Evolutionary conservation across 2,113 vertebrate genomes (phyloP), one percentile per base, ranked within the genome.

Genomic region (Antennarius striatus): DNA sequence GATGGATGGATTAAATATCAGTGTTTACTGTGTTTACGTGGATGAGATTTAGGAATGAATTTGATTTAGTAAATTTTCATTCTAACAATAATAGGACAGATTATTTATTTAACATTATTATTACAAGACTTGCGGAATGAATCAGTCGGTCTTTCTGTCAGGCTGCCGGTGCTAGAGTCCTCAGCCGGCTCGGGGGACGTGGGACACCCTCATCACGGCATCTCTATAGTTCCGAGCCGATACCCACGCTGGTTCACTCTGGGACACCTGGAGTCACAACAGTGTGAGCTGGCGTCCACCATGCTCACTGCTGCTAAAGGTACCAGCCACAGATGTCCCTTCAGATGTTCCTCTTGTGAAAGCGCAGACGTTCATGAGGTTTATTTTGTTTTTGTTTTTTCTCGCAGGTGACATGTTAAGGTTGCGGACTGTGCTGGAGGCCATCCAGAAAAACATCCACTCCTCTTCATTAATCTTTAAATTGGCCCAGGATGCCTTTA

Each of bases 201-300:
- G 45, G 93, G 95, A 10, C 97, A 98, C 82, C 93, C 96, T 60
- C 96, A 98, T 83, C 97, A 99, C 32, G 93, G 96, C 81, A 96
- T 98, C 73, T 98, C 97, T 1, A 95, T 99, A 51, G 96, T 99
- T 10, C 96, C 97, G 9, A 98, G 95, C 79, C 92, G 97, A 67
- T 99, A 98, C 83, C 98, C 98, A 0, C 96, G 98, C 68, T 99
- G 98, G 98, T 99, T 99, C 90, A 99, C 98, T 2, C 93, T 99
- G 79, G 97, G 97, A 11, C 98, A 99, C 84, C 91, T 99, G 93
- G 98, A 99, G 92, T 98, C 98, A 0, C 98, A 99, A 91, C 98
- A 99, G 92, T 99, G 98, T 0, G 98, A 99, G 86, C 91, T 99
- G 83, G 98, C 97, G 64, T 99, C 98, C 51, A 99, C 98, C 86